Conservation (phyloP, 2,888 invertebrate species). For the Hypsopygia costalis region DNA sequence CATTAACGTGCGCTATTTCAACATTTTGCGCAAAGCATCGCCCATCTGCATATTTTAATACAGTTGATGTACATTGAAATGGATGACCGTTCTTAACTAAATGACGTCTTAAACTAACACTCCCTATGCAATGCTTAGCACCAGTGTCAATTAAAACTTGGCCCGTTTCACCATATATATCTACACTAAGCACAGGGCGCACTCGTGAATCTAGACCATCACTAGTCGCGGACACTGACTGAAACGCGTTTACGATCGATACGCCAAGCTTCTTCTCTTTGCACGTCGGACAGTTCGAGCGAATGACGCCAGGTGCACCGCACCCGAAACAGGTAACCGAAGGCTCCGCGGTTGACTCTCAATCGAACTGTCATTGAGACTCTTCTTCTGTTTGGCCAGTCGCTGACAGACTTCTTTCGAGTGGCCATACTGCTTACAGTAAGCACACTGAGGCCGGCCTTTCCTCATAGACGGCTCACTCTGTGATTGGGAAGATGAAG, state of each 20-base stretch:
- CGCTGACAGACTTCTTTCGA: conserved; percentile 8
- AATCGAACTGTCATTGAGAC: background rate
- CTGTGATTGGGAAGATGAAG: too few species aligned
- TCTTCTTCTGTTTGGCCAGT: background rate
- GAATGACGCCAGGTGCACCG: conserved; percentile 11
- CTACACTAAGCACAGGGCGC: background rate
- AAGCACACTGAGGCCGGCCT: too few species aligned
- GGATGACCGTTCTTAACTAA: too few species aligned
- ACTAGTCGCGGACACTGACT: too few species aligned
- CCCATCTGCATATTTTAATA: too few species aligned
- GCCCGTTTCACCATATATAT: background rate
- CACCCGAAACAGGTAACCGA: conserved; percentile 8
- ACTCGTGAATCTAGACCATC: background rate
- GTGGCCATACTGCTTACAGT: conserved; percentile 11
- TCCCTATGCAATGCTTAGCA: too few species aligned
- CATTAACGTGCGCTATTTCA: too few species aligned
- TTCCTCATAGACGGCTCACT: too few species aligned
- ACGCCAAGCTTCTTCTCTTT: background rate
- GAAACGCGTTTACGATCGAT: background rate
- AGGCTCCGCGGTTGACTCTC: background rate
- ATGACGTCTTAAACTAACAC: too few species aligned
- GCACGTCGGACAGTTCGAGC: conserved; percentile 3
- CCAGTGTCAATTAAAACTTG: too few species aligned
- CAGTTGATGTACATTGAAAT: too few species aligned
- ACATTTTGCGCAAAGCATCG: too few species aligned